Evolutionary conservation across 2,797 vertebrate species (phyloP), one percentile per base, ranked within the genome.

Genomic region (Falco rusticolus): DNA sequence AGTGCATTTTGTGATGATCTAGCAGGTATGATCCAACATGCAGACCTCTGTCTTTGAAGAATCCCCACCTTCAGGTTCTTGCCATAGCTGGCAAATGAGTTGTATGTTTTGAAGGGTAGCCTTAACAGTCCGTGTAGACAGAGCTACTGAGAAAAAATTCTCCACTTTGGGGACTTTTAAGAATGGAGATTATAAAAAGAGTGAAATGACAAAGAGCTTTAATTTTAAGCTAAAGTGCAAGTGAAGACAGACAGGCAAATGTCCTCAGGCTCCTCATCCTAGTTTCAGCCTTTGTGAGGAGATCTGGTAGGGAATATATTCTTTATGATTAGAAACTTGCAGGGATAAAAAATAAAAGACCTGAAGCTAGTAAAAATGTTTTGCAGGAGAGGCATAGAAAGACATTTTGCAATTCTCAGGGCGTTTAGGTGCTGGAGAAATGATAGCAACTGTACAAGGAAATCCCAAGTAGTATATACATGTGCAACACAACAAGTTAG

Each of bases 181-280:
- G 61, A 96, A 39, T 51, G 86, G 87, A 83, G 57, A 92, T 75
- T 92, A 79, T 26, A 82, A 84, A 59, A 79, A 80, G 37, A 84
- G 22, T 39, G 66, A 94, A 96, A 94, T 94, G 87, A 96, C 81
- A 96, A 95, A 95, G 68, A 92, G 75, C 78, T 95, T 96, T 96
- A 94, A 97, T 97, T 96, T 96, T 77, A 84, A 96, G 50, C 75
- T 92, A 95, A 97, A 94, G 94, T 83, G 64, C 45, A 94, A 92
- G 78, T 71, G 80, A 69, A 91, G 77, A 84, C 81, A 95, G 81
- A 63, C 64, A 94, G 89, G 68, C 70, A 95, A 92, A 96, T 95
- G 95, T 96, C 94, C 93, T 94, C 54, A 0, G 89, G 93, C 94
- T 94, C 88, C 63, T 66, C 84, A 94, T 89, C 64, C 93, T 84